Evolutionary conservation across 2,797 vertebrate species (phyloP), one percentile per base, ranked within the genome.

Genomic region (Myotis planiceps): DNA sequence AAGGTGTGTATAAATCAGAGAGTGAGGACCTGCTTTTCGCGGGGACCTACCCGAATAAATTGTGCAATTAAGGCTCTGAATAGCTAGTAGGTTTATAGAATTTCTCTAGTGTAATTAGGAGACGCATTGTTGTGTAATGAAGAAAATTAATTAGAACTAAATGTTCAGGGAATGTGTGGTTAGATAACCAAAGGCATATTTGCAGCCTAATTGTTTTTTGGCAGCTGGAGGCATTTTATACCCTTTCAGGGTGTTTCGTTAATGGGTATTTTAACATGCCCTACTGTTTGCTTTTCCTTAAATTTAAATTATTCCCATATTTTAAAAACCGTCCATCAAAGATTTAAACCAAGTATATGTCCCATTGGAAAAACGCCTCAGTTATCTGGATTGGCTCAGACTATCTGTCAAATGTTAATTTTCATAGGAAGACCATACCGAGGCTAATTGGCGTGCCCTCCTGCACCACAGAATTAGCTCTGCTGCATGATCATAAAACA

Each of bases 141-240:
- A 97, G 96, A 98, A 98, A 98, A 98, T 98, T 98, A 98, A 97
- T 98, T 98, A 97, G 96, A 97, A 95, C 83, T 97, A 97, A 98
- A 96, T 94, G 97, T 96, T 98, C 91, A 92, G 97, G 96, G 97
- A 96, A 91, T 97, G 96, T 97, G 94, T 95, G 86, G 92, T 85
- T 96, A 96, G 95, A 95, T 97, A 97, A 97, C 97, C 91, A 83
- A 97, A 97, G 92, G 96, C 96, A 68, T 92, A 96, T 97, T 96
- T 96, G 95, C 95, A 95, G 88, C 96, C 94, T 98, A 96, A 97
- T 97, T 97, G 96, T 96, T 96, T 97, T 93, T 87, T 96, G 95
- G 94, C 97, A 97, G 90, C 96, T 96, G 80, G 95, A 97, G 90
- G 90, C 90, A 94, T 95, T 97, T 97, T 94, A 89, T 85, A 94